Base-by-base conservation (phyloP, 2,113 vertebrate genomes). In the Odobenus rosmarus region DNA sequence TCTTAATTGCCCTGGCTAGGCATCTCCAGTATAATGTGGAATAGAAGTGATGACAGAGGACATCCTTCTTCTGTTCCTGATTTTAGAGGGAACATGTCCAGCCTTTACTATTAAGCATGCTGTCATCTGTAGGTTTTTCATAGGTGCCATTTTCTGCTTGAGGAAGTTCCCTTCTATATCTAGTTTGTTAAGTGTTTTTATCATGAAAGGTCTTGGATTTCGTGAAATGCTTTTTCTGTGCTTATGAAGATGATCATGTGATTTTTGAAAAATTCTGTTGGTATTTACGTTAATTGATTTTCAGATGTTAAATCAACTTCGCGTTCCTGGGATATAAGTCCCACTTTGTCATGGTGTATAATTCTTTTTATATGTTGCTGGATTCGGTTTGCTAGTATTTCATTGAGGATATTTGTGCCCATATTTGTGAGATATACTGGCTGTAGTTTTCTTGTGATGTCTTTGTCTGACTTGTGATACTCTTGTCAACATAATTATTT, bases 221-320 rank as follows among this genome's bases (percentile, higher is more conserved):
- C 89, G n/a, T 95, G 12, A 93, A 33, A 83, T 83, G 42, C 15
- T 59, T 88, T 95, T 74, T 95, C 57, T 81, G 2, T 69, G 9
- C 74, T 93, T 80, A 26, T 88, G 33, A n/a, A 57, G 23, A 42
- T 89, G 72, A 55, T 80, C 8, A 2, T 95, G 33, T 93, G 72
- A 57, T 87, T 97, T 79, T 21, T 49, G 67, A 83, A n/a, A 46
- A 49, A 83, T n/a, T 96, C 1, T 90, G 31, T 21, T 42, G 18
- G 18, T 92, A 23, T 79, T 95, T 80, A 36, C 2, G 72, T 67
- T 62, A 72, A 81, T 79, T 97, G 19, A 79, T 88, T 96, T 92
- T 92, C 33, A 16, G 9, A 69, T 86, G 31, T 69, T 82, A 82
- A 93, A 18, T 71, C 46, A 94, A 72, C 46, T 82, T 95, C 85